Evolutionary conservation across 2,888 invertebrate genomes (phyloP), one percentile per base, ranked within the genome.

Genomic region (Dioctria rufipes): DNA sequence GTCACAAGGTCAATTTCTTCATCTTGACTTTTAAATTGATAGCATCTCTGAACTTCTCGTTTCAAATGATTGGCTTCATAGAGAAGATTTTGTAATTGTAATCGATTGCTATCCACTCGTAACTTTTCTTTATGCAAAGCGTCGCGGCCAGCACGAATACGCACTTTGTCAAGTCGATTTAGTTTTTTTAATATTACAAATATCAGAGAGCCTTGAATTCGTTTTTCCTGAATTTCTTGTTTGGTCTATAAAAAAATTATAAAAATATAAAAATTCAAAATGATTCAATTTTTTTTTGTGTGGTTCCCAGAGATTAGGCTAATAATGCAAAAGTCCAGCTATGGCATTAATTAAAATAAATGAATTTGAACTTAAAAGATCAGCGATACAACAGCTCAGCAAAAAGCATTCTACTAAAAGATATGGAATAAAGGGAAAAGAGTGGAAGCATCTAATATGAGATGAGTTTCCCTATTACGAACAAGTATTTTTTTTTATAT

Each of bases 21-120:
- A 91, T 98, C 97, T 88, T 96, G 96, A 8, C 98, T 98, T 87
- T 96, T 98, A 87, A 98, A 98, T 86, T 98, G 96, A 81, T 97
- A 92, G 86, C 98, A 98, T 86, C 97, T 96, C 37, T 95, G 93
- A n/a, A 97, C 96, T 91, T 98, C 98, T 85, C 96, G 96, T 84
- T 96, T 95, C 37, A 98, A 90, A 90, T 98, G 97, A 87, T 96
- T 95, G 6, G 96, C 94, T 91, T 98, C 98, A 88, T 98, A 98
- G 4, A 98, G 90, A 75, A 98, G 91, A 90, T 98, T 98, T 89
- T 98, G 98, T 79, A 98, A 90, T 85, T 96, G 95, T 75, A 98
- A 89, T 87, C 98, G 95, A 84, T 95, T 95, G 79, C 95, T 95
- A 86, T 98, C 98, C 0, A 98, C 96, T 84, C 94, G 93, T 85